phyloP scores from a whole-genome alignment of 2,888 invertebrate genomes.

The Agrilus cyanescens region DNA sequence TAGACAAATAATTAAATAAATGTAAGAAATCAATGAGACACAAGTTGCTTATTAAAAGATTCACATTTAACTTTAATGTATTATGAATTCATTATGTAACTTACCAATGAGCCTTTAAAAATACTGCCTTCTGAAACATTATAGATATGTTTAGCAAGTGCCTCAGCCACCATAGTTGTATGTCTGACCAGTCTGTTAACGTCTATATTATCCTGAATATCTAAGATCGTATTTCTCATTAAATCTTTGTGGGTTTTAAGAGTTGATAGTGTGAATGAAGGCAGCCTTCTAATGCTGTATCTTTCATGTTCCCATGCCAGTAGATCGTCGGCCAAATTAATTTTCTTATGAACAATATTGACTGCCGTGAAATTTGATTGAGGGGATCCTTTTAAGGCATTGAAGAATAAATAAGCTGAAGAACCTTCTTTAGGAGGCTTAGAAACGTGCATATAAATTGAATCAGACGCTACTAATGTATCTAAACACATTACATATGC shows the following conservation, averaged over 20 bases:
- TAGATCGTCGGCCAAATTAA: conserved; percentile 84
- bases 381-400: conserved; percentile 44
- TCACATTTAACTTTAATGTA: background rate
- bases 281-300: conserved; percentile 82
- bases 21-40: too few relatives aligned
- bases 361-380: conserved; percentile 42
- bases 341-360: conserved; percentile 84
- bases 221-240: conserved; percentile 50
- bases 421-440: conserved; percentile 86
- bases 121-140: conserved; percentile 54
- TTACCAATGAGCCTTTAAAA: conserved; percentile 66
- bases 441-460: conserved; percentile 84
- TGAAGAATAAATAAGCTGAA: conserved; percentile 51
- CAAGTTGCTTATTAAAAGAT: too few relatives aligned
- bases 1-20: background rate
- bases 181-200: conserved; percentile 50
- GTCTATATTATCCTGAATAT: conserved; percentile 45
- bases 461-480: conserved; percentile 53
- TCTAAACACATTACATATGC: conserved; percentile 86
- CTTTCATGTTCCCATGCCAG: conserved; percentile 96
- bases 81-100: conserved; percentile 20
- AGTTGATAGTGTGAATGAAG: conserved; percentile 84
- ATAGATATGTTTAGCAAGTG: conserved; percentile 71
- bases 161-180: conserved; percentile 66
- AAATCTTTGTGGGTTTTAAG: conserved; percentile 57